These are phyloP conservation scores for Stichopus horrens DNA, from an alignment of 53 echinoderm and acorn worm species.

Conservation along the genomic window DNA sequence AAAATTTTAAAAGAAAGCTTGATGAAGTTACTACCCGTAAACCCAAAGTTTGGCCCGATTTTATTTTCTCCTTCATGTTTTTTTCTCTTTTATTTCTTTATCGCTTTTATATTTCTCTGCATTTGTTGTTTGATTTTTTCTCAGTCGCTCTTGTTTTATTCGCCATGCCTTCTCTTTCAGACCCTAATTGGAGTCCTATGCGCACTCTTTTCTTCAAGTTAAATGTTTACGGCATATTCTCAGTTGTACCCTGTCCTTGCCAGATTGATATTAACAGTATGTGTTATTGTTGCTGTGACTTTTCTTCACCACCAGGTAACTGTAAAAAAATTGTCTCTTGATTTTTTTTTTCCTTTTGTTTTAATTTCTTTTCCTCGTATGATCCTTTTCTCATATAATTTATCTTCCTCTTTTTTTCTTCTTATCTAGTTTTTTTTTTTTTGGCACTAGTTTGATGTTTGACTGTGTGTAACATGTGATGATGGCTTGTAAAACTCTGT, in stretches of 20 bases:
- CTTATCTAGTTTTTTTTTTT: background rate
- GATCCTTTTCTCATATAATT: no score
- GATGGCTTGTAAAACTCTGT: no score
- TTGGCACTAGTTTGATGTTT: background rate
- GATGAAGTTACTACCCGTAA: no score
- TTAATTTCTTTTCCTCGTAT: background rate
- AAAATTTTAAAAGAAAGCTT: no score
- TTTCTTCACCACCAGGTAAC: constrained; percentile 26
- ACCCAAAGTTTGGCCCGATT: no score
- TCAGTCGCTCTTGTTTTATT: background rate
- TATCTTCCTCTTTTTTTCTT: background rate
- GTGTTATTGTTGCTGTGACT: constrained; percentile 44
- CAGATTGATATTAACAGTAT: constrained; percentile 31
- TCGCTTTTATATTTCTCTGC: background rate
- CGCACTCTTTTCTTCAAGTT: constrained; percentile 36
- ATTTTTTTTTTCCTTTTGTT: background rate
- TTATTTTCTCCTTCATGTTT: no score
- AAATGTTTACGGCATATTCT: constrained; percentile 47
- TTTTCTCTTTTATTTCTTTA: background rate
- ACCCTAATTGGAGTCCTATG: constrained; percentile 24
- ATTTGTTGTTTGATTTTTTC: background rate
- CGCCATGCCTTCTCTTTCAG: constrained; percentile 37
- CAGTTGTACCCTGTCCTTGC: constrained; percentile 32
- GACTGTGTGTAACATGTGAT: no score
- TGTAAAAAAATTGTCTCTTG: background rate